Base-by-base conservation (phyloP, 2,888 invertebrate species). In the Coleophora deauratella region DNA sequence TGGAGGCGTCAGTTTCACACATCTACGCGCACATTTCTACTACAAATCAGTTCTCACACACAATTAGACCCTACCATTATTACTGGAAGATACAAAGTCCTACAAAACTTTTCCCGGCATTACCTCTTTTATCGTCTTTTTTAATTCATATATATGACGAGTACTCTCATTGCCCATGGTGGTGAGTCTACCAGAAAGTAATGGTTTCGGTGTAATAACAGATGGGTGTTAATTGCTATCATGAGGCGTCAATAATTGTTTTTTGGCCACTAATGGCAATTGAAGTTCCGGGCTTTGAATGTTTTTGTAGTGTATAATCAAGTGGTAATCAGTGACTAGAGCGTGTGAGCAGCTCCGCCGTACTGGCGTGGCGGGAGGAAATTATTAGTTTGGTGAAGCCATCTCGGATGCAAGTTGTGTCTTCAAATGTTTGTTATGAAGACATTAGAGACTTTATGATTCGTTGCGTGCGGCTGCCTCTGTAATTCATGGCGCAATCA, bases 151-250 rank as follows among this genome's bases (percentile, higher is more conserved):
- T 21, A 6, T 21, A 21, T 4, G 21, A 21, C 6, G 6, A 21
- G 21, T 21, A 21, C 21, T 21, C 68, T 70, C 70, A 75, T 75
- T 71, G 73, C 55, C 66, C 60, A 57, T 63, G 72, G 72, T 73
- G 70, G 67, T 59, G 55, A 62, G 66, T 71, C 66, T 67, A 70
- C 71, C 66, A 66, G n/a, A 74, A 78, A 73, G 72, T 66, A 72
- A 72, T 74, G 75, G 74, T 78, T 75, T 72, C 66, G 66, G 62
- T 58, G 72, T 75, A 78, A 77, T 76, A 77, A 74, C 76, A 73
- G 75, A 77, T 77, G 81, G 81, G 82, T 80, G 84, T 73, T 82
- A 84, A 84, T 85, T 85, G 82, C 77, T 76, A 76, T 72, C 75
- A 77, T 74, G 74, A 76, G 76, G 79, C 76, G 77, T 78, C 75